phyloP scores from a whole-genome alignment of 2,888 invertebrate genomes.

The Nowickia ferox region DNA sequence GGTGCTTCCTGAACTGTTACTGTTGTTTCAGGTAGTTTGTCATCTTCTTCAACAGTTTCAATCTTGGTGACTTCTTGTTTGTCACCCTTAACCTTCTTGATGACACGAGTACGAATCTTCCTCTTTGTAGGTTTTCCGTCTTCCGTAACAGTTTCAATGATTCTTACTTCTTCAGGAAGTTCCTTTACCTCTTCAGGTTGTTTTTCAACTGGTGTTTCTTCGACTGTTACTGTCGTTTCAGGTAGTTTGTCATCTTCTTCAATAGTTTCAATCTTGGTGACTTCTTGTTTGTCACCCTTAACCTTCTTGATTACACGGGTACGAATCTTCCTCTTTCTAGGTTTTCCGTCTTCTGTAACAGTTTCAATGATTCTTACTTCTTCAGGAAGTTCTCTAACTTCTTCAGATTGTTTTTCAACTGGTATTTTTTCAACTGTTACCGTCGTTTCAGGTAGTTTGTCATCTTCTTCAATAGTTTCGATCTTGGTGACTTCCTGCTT shows the following conservation, averaged over 20 bases:
- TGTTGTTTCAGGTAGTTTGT: conserved; percentile 17
- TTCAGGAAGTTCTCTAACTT: conserved; percentile 21
- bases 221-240: conserved; percentile 21
- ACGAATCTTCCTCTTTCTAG: conserved; percentile 37
- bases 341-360: conserved; percentile 32
- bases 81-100: conserved; percentile 29
- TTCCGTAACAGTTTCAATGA: conserved; percentile 14
- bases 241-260: conserved; percentile 16
- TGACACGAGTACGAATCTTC: conserved; percentile 28
- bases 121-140: conserved; percentile 26
- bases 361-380: conserved; percentile 22
- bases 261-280: conserved; percentile 40
- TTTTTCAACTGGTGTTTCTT: conserved; percentile 10
- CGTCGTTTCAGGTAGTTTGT: conserved; percentile 40
- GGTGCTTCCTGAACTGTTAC: background rate
- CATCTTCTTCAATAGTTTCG: conserved; percentile 42
- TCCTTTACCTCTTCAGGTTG: conserved; percentile 5
- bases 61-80: conserved; percentile 42
- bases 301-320: conserved; percentile 40
- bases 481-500: conserved; percentile 44
- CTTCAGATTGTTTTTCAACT: conserved; percentile 12
- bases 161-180: conserved; percentile 16
- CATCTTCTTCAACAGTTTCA: conserved; percentile 27
- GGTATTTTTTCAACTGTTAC: conserved; percentile 32
- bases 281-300: conserved; percentile 40